Percentiles rank a stretch among this genome's conserved stretches.
phyloP scores from a whole-genome alignment of 2,113 vertebrate species.

The Hymenochirus boettgeri region DNA sequence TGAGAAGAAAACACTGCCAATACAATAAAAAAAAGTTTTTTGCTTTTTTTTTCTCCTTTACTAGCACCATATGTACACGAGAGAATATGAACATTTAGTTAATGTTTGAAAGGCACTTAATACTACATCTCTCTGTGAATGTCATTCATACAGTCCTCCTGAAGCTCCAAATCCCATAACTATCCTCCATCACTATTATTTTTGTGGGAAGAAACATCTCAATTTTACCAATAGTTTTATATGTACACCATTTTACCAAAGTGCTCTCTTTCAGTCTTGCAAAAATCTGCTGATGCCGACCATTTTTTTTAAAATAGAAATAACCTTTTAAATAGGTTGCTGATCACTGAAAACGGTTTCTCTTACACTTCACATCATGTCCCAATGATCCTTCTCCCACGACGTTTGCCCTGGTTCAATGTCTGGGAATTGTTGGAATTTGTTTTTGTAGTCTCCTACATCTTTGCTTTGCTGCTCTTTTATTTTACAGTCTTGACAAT shows the following conservation, averaged over 20 bases:
- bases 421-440: slow-evolving; percentile 54
- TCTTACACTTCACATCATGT: slow-evolving; percentile 47
- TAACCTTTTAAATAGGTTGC: slow-evolving; percentile 18
- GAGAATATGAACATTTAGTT: slow-evolving; percentile 73
- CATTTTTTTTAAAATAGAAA: slow-evolving; percentile 41
- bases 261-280: slow-evolving; percentile 70
- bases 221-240: slow-evolving; percentile 58
- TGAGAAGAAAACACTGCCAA: slow-evolving; percentile 66
- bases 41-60: slow-evolving; percentile 53
- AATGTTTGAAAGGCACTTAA: slow-evolving; percentile 97
- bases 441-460: too few species aligned
- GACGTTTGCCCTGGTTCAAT: slow-evolving; percentile 63
- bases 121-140: slow-evolving; percentile 65
- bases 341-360: slow-evolving; percentile 43
- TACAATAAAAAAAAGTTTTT: slow-evolving; percentile 61
- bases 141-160: slow-evolving; percentile 49
- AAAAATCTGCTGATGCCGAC: slow-evolving; percentile 49
- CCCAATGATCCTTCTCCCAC: slow-evolving; percentile 60
- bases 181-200: slow-evolving; percentile 48
- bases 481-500: background rate
- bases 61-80: slow-evolving; percentile 90
- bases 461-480: background rate
- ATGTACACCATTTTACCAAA: slow-evolving; percentile 74
- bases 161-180: slow-evolving; percentile 46
- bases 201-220: slow-evolving; percentile 47